Evolutionary conservation across 2,888 invertebrate species (phyloP), one percentile per base, ranked within the genome.

Genomic region (Bimastos eiseni): DNA sequence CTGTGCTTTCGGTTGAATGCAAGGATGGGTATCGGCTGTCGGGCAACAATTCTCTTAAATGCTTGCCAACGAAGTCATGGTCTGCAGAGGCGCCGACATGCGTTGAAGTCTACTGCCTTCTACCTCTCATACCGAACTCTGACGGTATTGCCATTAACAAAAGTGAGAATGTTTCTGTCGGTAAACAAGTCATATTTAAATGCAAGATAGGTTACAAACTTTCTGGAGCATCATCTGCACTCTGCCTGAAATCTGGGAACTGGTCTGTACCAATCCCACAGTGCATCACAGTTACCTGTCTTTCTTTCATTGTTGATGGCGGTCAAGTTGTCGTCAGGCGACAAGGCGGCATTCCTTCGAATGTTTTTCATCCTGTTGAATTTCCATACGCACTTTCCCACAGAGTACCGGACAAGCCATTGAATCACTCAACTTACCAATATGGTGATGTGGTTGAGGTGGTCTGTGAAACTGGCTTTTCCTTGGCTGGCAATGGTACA

Each of bases 251-350:
- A 91, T 96, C 96, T 94, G 97, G 96, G 0, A 96, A 95, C 19
- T 97, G 97, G 97, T 96, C 96, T 21, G 97, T 97, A 5, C 95
- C 95, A n/a, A 95, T 96, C 89, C 95, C 96, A 3, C 95, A 95
- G 49, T 97, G 97, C 94, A 95, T 96, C 33, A 90, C 15, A 24
- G 88, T 89, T 34, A 86, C 49, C 49, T 89, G 89, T 15, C 49
- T 36, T 55, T 21, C 44, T 5, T 36, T 86, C 17, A 6, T 36
- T 19, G 86, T 86, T 34, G 36, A 34, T 37, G 86, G 24, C 24
- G 86, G 86, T 34, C 34, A 24, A 17, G 86, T 86, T 34, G 37
- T 86, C 34, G 19, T 86, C 36, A 86, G 86, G 24, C 36, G 24
- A 30, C 34, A 37, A 8, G 86, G 19, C 36, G 5, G 86, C 6